Conservation (phyloP, 2,113 vertebrate species). For the Isurus oxyrinchus region DNA sequence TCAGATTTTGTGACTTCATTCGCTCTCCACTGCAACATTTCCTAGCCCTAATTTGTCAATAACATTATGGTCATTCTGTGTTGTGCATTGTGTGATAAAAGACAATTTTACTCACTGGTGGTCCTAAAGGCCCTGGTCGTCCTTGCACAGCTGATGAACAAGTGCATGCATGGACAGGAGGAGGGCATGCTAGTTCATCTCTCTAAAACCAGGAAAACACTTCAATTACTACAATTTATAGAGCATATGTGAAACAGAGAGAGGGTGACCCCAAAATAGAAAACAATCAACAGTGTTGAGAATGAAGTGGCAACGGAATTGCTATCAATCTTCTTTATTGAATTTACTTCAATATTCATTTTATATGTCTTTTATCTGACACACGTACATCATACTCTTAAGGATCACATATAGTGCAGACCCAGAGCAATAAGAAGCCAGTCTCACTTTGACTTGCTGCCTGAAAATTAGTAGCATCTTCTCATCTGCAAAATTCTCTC, state of each 20-base stretch:
- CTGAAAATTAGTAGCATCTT: background rate
- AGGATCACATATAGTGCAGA: background rate
- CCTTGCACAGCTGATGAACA: conserved; percentile 67
- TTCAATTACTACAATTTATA: background rate
- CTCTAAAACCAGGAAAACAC: conserved; percentile 56
- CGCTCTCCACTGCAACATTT: conserved; percentile 38
- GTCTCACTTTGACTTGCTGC: background rate
- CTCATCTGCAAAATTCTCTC: background rate
- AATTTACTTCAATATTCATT: background rate
- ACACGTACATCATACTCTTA: background rate
- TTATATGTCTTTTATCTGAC: background rate
- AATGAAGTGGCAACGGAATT: background rate
- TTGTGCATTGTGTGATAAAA: conserved; percentile 14
- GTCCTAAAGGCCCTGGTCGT: conserved; percentile 67
- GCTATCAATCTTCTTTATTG: background rate
- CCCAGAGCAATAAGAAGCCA: background rate
- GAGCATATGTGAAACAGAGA: background rate
- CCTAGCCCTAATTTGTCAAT: conserved; percentile 1
- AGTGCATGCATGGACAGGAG: conserved; percentile 60
- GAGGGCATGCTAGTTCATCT: conserved; percentile 73
- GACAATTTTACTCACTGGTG: conserved; percentile 59
- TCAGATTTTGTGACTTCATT: conserved; percentile 41
- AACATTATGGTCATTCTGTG: conserved; percentile 36
- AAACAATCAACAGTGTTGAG: background rate
- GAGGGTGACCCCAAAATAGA: background rate